These are phyloP conservation scores for Coturnix japonica DNA, from an alignment of 2,113 vertebrate genomes.

Conservation along the genomic window DNA sequence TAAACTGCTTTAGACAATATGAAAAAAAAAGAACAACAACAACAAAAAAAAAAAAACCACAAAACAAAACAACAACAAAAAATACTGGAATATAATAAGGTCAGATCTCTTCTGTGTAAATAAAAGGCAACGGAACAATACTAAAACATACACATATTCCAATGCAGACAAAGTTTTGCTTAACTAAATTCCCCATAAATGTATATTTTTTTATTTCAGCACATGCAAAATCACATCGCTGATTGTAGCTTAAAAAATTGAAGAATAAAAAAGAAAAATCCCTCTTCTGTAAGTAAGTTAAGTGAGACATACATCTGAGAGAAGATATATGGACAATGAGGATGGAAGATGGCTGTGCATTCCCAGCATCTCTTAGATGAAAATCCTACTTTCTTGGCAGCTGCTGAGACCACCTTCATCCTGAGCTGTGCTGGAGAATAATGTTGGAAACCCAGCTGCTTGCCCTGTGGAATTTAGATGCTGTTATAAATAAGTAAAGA, in stretches of 20 bases:
- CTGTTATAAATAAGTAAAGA: background rate
- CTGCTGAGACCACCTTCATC: background rate
- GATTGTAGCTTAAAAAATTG: background rate
- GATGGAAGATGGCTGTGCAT: background rate
- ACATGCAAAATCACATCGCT: background rate
- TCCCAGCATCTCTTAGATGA: background rate
- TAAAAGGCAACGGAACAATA: background rate
- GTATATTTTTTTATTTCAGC: background rate
- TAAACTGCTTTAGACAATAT: background rate
- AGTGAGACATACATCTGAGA: background rate
- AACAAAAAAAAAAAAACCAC: background rate
- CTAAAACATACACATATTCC: background rate
- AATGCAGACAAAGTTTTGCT: background rate
- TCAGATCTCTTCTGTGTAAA: background rate
- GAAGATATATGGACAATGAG: background rate
- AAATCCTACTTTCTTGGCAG: background rate
- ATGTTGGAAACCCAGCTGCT: background rate
- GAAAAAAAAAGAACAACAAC: background rate
- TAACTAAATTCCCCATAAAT: background rate
- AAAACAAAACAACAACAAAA: background rate
- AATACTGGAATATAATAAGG: background rate
- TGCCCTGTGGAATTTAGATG: background rate
- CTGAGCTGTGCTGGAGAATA: background rate
- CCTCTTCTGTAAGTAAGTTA: background rate
- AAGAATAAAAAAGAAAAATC: background rate